Evolutionary conservation across 2,888 invertebrate species (phyloP).

Genomic region (Caradrina kadenii): DNA sequence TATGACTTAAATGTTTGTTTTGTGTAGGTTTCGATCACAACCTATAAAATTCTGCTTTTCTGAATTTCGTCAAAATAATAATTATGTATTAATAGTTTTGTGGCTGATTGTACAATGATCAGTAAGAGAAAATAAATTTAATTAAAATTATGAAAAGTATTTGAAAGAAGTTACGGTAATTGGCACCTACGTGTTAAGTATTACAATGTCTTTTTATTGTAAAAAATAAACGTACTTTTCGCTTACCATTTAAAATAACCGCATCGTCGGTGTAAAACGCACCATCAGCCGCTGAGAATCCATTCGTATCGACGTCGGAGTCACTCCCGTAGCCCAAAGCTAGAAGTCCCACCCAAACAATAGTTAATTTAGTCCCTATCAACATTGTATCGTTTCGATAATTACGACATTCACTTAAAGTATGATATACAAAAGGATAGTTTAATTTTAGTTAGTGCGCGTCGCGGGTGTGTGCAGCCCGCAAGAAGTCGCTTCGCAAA

Average conservation of each 20-base stretch:
- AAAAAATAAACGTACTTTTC: constrained; percentile 7
- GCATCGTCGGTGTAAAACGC: constrained; percentile 87
- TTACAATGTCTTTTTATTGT: not conserved
- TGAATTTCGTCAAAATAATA: not conserved
- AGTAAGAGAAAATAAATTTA: not conserved
- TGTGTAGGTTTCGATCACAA: not conserved
- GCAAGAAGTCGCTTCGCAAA: constrained; percentile 88
- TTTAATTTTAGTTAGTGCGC: constrained; percentile 65
- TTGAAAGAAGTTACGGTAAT: not conserved
- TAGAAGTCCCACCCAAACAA: constrained; percentile 76
- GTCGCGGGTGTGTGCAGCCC: constrained; percentile 83
- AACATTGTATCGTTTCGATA: constrained; percentile 70
- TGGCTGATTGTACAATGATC: constrained; percentile 10
- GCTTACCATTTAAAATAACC: constrained; percentile 87
- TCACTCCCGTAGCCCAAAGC: constrained; percentile 79
- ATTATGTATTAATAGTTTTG: not conserved
- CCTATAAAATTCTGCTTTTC: not conserved
- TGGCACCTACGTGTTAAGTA: too few species aligned
- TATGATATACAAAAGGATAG: constrained; percentile 53
- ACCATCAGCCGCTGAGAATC: constrained; percentile 84
- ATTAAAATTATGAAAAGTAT: not conserved
- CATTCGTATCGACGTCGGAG: constrained; percentile 69
- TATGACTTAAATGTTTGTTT: not conserved
- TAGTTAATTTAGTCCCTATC: constrained; percentile 74
- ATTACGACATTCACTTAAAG: constrained; percentile 73